Evolutionary conservation across 2,113 vertebrate genomes (phyloP).

Genomic region (Crotalus helleri): DNA sequence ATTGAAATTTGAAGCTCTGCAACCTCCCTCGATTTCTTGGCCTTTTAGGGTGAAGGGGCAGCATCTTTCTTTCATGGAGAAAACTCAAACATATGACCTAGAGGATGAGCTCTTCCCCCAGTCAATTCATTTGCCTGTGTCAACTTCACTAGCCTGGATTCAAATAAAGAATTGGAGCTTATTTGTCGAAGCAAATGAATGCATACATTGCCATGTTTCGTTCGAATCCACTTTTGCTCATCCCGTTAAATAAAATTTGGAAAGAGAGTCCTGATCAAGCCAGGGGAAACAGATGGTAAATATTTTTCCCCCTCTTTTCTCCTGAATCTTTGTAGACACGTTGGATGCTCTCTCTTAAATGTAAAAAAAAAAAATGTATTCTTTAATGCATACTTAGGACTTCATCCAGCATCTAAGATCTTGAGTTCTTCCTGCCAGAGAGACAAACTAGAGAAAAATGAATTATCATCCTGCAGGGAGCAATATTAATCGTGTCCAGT

Average conservation of each 20-base stretch:
- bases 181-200: background rate
- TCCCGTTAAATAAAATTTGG: slow-evolving; percentile 1
- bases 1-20: background rate
- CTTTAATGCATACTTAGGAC: slow-evolving; percentile 73
- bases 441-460: slow-evolving; percentile 74
- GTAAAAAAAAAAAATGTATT: slow-evolving; percentile 62
- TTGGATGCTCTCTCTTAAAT: slow-evolving; percentile 69
- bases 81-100: background rate
- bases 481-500: slow-evolving; percentile 77
- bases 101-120: too few relatives aligned
- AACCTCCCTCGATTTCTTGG: background rate
- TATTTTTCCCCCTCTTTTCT: slow-evolving; percentile 34
- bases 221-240: slow-evolving; percentile 22
- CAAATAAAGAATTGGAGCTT: background rate
- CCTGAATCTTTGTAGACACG: slow-evolving; percentile 59
- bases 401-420: slow-evolving; percentile 66
- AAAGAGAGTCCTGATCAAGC: slow-evolving; percentile 33
- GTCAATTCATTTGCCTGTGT: background rate
- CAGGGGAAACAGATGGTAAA: slow-evolving; percentile 61
- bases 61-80: background rate
- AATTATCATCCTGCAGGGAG: slow-evolving; percentile 73
- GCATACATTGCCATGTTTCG: background rate
- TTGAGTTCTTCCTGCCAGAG: slow-evolving; percentile 58
- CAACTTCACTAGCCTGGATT: background rate
- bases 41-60: background rate